Evolutionary conservation across 2,113 vertebrate genomes (phyloP).

Genomic region (Grus americana): DNA sequence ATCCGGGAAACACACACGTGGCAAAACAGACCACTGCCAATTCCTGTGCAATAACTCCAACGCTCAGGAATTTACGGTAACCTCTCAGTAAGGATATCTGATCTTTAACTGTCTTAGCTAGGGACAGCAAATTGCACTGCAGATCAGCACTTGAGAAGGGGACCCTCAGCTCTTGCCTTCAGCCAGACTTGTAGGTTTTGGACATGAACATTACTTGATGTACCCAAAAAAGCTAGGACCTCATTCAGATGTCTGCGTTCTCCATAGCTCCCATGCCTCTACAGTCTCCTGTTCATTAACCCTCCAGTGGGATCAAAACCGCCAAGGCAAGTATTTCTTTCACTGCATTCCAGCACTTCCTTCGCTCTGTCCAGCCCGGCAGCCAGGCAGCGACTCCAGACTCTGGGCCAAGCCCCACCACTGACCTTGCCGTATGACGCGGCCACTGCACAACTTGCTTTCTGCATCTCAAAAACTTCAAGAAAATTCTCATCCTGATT

Average conservation of each 20-base stretch:
- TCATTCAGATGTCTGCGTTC: neutral
- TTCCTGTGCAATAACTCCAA: neutral
- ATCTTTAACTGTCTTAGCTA: neutral
- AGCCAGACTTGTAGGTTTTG: neutral
- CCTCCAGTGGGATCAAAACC: neutral
- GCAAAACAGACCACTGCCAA: neutral
- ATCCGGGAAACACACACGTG: neutral
- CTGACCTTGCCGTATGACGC: neutral
- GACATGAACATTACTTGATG: neutral
- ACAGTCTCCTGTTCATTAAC: neutral
- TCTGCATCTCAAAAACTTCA: neutral
- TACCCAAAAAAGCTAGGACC: neutral
- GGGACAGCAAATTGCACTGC: neutral
- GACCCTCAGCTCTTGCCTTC: neutral
- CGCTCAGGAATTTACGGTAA: neutral
- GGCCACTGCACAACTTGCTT: neutral
- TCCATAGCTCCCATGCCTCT: neutral
- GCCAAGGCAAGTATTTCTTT: neutral
- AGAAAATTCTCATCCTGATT: neutral
- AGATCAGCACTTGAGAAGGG: neutral
- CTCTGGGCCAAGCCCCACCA: too few relatives aligned
- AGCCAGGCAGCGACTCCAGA: neutral
- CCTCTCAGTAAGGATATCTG: neutral
- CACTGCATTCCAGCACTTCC: neutral
- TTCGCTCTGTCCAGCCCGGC: neutral